Evolutionary conservation across 2,888 invertebrate species (phyloP).

Genomic region (Apodemia zela): DNA sequence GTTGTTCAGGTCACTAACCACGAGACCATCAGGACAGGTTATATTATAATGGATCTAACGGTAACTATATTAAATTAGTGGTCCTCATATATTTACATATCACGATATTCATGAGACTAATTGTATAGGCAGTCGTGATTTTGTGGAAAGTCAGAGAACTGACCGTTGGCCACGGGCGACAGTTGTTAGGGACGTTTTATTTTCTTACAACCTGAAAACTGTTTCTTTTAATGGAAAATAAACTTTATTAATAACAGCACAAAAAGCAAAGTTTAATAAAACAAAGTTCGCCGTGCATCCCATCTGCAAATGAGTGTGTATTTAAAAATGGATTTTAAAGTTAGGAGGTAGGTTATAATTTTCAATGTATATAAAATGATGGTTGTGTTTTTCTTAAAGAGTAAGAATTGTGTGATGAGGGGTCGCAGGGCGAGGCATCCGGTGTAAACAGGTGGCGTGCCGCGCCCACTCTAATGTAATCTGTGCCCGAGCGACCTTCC

Average conservation of each 20-base stretch:
- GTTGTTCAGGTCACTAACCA: constrained; percentile 2
- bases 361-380: constrained; percentile 33
- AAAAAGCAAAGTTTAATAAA: neutral
- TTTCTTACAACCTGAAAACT: constrained; percentile 31
- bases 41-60: constrained; percentile 6
- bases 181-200: constrained; percentile 36
- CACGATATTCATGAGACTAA: constrained; percentile 41
- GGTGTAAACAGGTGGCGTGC: constrained; percentile 71
- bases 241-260: neutral
- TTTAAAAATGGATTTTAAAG: constrained; percentile 27
- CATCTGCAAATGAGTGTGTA: constrained; percentile 21
- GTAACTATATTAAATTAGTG: neutral
- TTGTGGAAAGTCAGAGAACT: constrained; percentile 47
- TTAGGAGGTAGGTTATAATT: constrained; percentile 27
- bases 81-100: constrained; percentile 33
- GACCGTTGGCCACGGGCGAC: constrained; percentile 44
- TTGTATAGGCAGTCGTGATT: constrained; percentile 44
- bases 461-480: constrained; percentile 70
- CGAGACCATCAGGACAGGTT: neutral
- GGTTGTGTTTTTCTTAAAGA: constrained; percentile 30
- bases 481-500: constrained; percentile 66
- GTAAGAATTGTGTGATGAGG: constrained; percentile 29
- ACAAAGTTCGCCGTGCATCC: constrained; percentile 21
- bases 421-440: constrained; percentile 59
- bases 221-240: neutral